Evolutionary conservation across 1,140 invertebrate genomes (phyloP), one percentile per base, ranked within the genome.

Genomic region (Apocrypta bakeri): DNA sequence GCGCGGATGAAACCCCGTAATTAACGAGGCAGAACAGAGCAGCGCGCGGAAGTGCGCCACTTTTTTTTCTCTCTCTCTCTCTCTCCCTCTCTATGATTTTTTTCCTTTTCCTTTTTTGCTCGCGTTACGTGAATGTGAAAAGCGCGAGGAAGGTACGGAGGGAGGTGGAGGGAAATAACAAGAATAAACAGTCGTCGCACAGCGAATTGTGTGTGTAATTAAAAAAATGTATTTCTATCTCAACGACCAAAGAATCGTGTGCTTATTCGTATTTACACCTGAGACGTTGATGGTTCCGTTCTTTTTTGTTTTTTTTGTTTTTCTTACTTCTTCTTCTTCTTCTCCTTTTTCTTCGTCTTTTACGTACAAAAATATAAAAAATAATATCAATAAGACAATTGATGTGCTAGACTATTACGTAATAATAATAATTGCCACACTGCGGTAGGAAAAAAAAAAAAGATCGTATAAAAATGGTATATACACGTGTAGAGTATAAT

Each of bases 1-100:
- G 64, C 64, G 64, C 24, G 8, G 64, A 25, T 61, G 61, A 81
- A 71, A 71, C 4, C 48, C 48, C 66, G 66, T 56, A 79, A 72
- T 79, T 72, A 72, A 72, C 68, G 29, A 63, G 68, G 3, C 25
- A 64, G 37, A 78, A 68, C 61, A n/a, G 31, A 68, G 33, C 75
- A 12, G 17, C 48, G 48, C 42, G 17, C 48, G 48, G 48, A 56
- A 56, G 21, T 56, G 48, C 17, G 48, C 48, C 48, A 56, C 48
- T 56, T 56, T n/a, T 4, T 4, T 37, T 37, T 37, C 9, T 37
- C 9, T 37, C 9, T 37, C 9, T 37, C 9, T 37, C 33, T 2
- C 33, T 37, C 9, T 37, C 9, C 9, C 9, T 37, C 9, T 37
- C 9, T 37, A 4, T 37, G 3, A 9, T 9, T 37, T 37, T 9